Conservation (phyloP, 2,113 vertebrate genomes). For the Hiodon alosoides region DNA sequence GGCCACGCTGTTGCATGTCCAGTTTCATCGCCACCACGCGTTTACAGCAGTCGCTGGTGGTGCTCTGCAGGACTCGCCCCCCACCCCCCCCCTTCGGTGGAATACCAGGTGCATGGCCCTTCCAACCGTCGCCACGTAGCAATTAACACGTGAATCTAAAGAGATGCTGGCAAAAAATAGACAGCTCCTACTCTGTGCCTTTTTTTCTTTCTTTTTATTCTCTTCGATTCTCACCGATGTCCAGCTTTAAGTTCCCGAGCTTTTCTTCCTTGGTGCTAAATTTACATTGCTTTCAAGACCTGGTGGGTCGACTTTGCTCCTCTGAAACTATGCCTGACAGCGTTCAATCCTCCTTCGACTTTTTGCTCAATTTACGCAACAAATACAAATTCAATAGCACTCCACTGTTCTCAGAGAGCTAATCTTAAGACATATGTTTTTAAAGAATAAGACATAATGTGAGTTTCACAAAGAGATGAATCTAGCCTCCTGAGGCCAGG, state of each 20-base stretch:
- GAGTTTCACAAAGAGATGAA: too few relatives aligned
- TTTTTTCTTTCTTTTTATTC: conserved; percentile 7
- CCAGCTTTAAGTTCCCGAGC: conserved; percentile 30
- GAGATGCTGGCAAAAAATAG: conserved; percentile 21
- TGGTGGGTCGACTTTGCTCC: conserved; percentile 37
- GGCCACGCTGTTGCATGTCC: background rate
- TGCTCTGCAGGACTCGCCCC: background rate
- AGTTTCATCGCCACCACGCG: background rate
- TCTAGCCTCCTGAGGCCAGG: too few relatives aligned
- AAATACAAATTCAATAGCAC: too few relatives aligned
- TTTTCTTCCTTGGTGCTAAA: conserved; percentile 21
- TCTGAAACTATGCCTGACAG: conserved; percentile 16
- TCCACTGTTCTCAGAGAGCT: too few relatives aligned
- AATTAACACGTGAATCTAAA: conserved; percentile 28
- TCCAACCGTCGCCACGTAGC: conserved; percentile 15
- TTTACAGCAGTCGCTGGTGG: background rate
- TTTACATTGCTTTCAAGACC: conserved; percentile 28
- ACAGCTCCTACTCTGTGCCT: conserved; percentile 7
- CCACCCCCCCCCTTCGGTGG: background rate
- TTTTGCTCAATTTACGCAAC: too few relatives aligned
- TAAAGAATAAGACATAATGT: too few relatives aligned
- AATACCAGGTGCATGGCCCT: background rate
- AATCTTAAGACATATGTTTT: too few relatives aligned
- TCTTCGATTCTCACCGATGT: conserved; percentile 25
- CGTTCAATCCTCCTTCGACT: conserved; percentile 8